Conservation (phyloP, 2,113 vertebrate species). For the Brevimyrus niger region DNA sequence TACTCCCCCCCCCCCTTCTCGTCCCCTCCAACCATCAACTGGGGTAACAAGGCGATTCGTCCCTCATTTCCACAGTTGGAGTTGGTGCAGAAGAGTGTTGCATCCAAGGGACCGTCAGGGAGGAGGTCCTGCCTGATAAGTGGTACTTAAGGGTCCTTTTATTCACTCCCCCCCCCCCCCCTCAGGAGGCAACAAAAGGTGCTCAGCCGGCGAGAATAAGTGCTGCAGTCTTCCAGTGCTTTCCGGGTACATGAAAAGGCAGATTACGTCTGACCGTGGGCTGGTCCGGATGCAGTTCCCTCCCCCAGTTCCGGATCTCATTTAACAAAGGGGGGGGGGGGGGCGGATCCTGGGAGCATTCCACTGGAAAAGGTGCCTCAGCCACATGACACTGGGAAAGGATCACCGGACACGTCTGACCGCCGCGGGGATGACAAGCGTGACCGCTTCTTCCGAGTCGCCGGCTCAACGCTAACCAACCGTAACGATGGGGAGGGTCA, state of each 20-base stretch:
- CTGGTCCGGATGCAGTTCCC: neutral
- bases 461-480: neutral
- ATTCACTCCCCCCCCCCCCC: slow-evolving; percentile 12
- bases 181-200: slow-evolving; percentile 24
- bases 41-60: neutral
- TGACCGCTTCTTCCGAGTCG: neutral
- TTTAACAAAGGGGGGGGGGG: neutral
- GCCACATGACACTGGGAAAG: neutral
- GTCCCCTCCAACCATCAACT: neutral
- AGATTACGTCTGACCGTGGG: neutral
- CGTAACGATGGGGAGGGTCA: neutral
- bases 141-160: slow-evolving; percentile 17
- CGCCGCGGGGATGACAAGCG: neutral
- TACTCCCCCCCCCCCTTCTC: neutral
- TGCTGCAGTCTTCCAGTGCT: neutral
- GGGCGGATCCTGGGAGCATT: neutral
- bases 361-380: neutral
- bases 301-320: neutral
- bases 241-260: neutral
- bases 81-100: slow-evolving; percentile 45
- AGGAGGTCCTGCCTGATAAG: slow-evolving; percentile 42
- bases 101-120: slow-evolving; percentile 15
- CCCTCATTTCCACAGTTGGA: slow-evolving; percentile 22
- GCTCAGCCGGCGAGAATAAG: neutral
- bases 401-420: neutral